Conservation (phyloP, 35 echinoderm and acorn worm genomes). For the Ptychodera flava region DNA sequence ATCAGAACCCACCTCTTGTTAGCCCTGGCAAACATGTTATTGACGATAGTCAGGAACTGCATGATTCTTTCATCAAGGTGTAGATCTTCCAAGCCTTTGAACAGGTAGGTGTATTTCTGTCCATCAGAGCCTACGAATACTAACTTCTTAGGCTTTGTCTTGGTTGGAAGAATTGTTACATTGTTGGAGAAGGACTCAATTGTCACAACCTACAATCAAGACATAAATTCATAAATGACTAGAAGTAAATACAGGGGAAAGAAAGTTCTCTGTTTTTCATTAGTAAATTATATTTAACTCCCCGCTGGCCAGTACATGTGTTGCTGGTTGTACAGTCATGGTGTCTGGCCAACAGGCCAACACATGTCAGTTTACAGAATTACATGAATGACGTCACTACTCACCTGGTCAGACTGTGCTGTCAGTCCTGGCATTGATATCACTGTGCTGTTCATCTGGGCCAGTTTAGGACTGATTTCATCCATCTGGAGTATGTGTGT, state of each 20-base stretch:
- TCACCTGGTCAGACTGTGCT: constrained; percentile 68
- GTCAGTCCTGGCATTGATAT: constrained; percentile 83
- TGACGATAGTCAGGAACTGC: constrained; percentile 98
- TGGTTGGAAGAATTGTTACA: constrained; percentile 91
- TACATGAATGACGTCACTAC: no score
- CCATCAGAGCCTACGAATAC: constrained; percentile 81
- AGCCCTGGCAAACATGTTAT: constrained; percentile 89
- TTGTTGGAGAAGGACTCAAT: constrained; percentile 73
- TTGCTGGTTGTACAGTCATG: no score
- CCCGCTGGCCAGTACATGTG: no score
- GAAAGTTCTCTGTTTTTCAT: no score
- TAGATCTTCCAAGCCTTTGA: constrained; percentile 93
- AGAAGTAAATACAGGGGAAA: no score
- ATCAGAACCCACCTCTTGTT: constrained; percentile 87
- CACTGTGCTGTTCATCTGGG: constrained; percentile 54
- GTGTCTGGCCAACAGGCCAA: no score
- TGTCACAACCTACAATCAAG: constrained; percentile 53
- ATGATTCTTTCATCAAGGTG: constrained; percentile 98
- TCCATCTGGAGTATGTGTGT: constrained; percentile 67
- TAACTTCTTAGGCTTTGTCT: constrained; percentile 98
- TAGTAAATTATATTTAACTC: no score
- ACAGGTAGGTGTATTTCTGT: constrained; percentile 90
- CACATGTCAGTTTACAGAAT: no score
- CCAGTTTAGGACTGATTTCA: constrained; percentile 86
- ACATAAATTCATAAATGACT: no score